Evolutionary conservation across 2,888 invertebrate species (phyloP).

Genomic region (Rotaria sp.): DNA sequence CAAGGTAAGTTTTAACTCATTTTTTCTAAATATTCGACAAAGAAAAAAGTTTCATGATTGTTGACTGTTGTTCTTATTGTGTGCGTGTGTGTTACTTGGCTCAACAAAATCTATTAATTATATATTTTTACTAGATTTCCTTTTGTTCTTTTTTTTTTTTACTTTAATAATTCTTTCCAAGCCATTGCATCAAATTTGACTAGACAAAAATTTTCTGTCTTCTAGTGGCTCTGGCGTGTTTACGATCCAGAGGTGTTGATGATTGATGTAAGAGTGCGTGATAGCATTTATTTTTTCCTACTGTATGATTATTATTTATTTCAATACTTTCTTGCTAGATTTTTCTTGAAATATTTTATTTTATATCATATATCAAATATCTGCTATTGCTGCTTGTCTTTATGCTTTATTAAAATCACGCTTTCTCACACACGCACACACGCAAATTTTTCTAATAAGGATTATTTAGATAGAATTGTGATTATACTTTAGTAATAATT

Average conservation of each 20-base stretch:
- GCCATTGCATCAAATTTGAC: background rate
- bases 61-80: background rate
- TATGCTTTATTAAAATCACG: background rate
- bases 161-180: background rate
- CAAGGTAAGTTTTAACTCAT: background rate
- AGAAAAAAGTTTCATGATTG: no score
- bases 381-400: background rate
- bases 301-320: background rate
- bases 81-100: background rate
- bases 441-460: background rate
- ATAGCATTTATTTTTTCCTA: background rate
- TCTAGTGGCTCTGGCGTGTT: constrained; percentile 15
- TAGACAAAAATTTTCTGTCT: background rate
- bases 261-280: background rate
- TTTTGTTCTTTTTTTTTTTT: background rate
- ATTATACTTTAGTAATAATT: background rate
- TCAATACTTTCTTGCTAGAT: background rate
- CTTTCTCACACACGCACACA: background rate
- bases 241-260: background rate
- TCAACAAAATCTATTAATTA: background rate
- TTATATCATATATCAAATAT: background rate
- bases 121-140: background rate
- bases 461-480: background rate
- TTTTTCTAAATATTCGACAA: background rate
- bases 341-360: background rate